Base-by-base conservation (phyloP, 2,113 vertebrate species). In the Salvator merianae region DNA sequence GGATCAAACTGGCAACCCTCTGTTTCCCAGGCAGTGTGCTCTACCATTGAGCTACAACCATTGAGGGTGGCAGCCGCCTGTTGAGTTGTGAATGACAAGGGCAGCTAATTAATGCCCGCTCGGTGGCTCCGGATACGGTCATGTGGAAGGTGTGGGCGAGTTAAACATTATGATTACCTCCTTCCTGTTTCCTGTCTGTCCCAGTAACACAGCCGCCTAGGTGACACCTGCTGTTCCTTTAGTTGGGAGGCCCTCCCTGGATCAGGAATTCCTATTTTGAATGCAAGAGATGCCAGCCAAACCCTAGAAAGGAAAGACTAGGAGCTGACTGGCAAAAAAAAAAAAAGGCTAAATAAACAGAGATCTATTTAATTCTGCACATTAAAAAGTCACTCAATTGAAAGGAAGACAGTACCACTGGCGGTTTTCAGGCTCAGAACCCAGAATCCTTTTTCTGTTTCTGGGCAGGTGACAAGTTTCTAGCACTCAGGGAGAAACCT, bases 181-280 rank as follows among this genome's bases (percentile, higher is more conserved):
- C 55, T 16, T 86, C 91, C 83, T 84, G 92, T 77, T 94, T 93
- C 93, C 93, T 93, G 91, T 84, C 92, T 82, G 81, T 82, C 55
- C 82, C 89, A 88, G 88, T 92, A 85, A 92, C 87, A 88, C 88
- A 82, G 88, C 86, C 89, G 87, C 87, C 88, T 82, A 68, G 38
- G 82, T 22, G 87, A 92, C 77, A 86, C 53, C n/a, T 78, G 75
- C 14, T 4, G 86, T 89, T 90, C 90, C 38, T 77, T 59, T 71
- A 82, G 69, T 77, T 7, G 0, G 0, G 38, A 89, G 86, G 86
- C 81, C 82, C 92, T 87, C 88, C 89, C 0, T 0, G 34, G 2
- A 16, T 26, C 83, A 28, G 1, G 13, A 26, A 62, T 55, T 20
- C 13, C 16, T 5, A 14, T 32, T 22, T 30, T 4, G n/a, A 30